A percentile compares a stretch with the other conserved stretches of the same genome.
Conservation (phyloP, 2,797 vertebrate species). For the Pampus argenteus region DNA sequence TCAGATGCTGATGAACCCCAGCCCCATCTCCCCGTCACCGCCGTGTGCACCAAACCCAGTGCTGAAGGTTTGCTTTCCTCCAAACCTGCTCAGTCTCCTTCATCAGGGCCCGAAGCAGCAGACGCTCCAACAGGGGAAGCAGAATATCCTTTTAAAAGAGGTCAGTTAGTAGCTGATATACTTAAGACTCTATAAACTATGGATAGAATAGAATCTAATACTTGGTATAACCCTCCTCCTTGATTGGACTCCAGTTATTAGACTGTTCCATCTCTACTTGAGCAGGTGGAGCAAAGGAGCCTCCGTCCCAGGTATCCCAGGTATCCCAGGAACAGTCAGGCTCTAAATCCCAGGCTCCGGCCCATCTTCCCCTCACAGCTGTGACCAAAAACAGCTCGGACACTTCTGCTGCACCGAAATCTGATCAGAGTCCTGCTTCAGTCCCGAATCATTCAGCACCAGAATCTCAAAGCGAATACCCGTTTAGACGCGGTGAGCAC, state of each 20-base stretch:
- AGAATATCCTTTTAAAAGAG: conserved; percentile 41
- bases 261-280: background rate
- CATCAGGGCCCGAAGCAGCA: conserved; percentile 11
- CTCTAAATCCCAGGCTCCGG: conserved; percentile 21
- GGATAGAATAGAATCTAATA: too few relatives aligned
- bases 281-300: conserved; percentile 48
- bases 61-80: conserved; percentile 30
- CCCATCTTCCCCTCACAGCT: conserved; percentile 57
- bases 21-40: conserved; percentile 68
- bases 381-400: conserved; percentile 60
- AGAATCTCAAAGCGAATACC: conserved; percentile 54
- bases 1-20: conserved; percentile 45
- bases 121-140: conserved; percentile 24
- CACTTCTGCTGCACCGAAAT: conserved; percentile 29
- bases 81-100: conserved; percentile 41
- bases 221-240: too few relatives aligned
- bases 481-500: conserved; percentile 50
- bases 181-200: rapidly evolving
- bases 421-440: conserved; percentile 25
- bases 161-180: conserved; percentile 33
- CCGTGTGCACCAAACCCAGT: conserved; percentile 58
- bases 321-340: conserved; percentile 38
- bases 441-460: conserved; percentile 1
- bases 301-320: conserved; percentile 3
- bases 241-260: background rate